Percentiles rank a stretch among this genome's conserved stretches.
Evolutionary conservation across 1,140 invertebrate genomes (phyloP).

Genomic region (Chelonus insularis): DNA sequence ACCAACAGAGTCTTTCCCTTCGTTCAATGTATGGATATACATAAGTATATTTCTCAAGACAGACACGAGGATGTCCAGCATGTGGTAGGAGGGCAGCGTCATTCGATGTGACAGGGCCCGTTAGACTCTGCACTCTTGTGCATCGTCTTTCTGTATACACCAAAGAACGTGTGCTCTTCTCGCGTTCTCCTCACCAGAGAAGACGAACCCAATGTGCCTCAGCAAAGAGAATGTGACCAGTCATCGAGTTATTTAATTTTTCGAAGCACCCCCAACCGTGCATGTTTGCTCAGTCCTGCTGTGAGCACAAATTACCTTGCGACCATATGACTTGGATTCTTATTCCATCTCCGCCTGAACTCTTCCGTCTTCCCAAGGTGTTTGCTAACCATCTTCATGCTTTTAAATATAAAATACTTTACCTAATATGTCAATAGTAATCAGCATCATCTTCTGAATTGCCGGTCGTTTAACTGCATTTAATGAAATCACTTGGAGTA

Average conservation of each 20-base stretch:
- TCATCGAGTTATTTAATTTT: conserved; percentile 67
- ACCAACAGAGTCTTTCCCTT: neutral
- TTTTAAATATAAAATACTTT: neutral
- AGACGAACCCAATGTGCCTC: conserved; percentile 13
- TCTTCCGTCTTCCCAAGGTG: conserved; percentile 7
- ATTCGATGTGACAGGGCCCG: conserved; percentile 35
- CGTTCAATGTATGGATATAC: neutral
- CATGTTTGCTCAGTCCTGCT: conserved; percentile 67
- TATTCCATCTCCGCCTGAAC: conserved; percentile 35
- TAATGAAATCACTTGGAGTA: neutral
- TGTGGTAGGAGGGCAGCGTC: conserved; percentile 29
- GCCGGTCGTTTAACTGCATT: neutral
- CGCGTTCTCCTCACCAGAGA: conserved; percentile 2
- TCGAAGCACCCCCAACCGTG: conserved; percentile 57
- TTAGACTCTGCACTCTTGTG: conserved; percentile 28
- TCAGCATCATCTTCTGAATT: conserved; percentile 11
- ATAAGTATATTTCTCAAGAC: neutral
- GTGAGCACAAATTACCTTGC: conserved; percentile 68
- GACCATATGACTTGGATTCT: conserved; percentile 38
- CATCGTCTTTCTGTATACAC: conserved; percentile 16
- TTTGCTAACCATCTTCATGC: neutral
- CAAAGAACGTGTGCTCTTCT: neutral
- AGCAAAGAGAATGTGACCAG: conserved; percentile 63
- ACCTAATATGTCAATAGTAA: conserved; percentile 36
- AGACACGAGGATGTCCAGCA: neutral